Base-by-base conservation (phyloP, 1,140 invertebrate genomes). In the Ruditapes philippinarum region DNA sequence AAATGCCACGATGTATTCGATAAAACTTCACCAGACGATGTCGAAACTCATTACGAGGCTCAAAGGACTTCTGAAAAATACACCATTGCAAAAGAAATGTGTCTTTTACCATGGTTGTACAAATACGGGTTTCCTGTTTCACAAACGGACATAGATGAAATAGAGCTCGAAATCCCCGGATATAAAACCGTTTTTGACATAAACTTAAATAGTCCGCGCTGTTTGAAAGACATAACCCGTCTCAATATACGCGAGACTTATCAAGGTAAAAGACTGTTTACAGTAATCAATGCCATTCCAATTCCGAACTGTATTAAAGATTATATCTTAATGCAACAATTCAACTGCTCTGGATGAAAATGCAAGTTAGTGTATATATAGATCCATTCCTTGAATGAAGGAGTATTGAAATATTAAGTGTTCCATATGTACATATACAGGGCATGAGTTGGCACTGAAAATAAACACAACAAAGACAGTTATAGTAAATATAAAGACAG, bases 401-500 rank as follows among this genome's bases (percentile, higher is more conserved):
- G n/a, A n/a, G n/a, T n/a, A n/a, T n/a, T n/a, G n/a, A n/a, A n/a
- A n/a, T n/a, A n/a, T n/a, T n/a, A n/a, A n/a, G n/a, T n/a, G n/a
- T n/a, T n/a, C n/a, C n/a, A n/a, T n/a, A n/a, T n/a, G n/a, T n/a
- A n/a, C n/a, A n/a, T n/a, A n/a, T n/a, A n/a, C n/a, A n/a, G n/a
- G n/a, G n/a, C n/a, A n/a, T n/a, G n/a, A n/a, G n/a, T n/a, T n/a
- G n/a, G n/a, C n/a, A n/a, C n/a, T n/a, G n/a, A n/a, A n/a, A n/a
- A n/a, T n/a, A n/a, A n/a, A n/a, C n/a, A n/a, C n/a, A n/a, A n/a
- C n/a, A n/a, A n/a, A n/a, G n/a, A n/a, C n/a, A n/a, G 42, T 14
- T 57, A 57, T 5, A 38, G 65, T 70, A 70, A 70, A 78, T 78
- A 78, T 78, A 78, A 78, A 78, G 45, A 78, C 45, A 76, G 51